Base-by-base conservation (phyloP, 2,113 vertebrate species). In the Rattus norvegicus region DNA sequence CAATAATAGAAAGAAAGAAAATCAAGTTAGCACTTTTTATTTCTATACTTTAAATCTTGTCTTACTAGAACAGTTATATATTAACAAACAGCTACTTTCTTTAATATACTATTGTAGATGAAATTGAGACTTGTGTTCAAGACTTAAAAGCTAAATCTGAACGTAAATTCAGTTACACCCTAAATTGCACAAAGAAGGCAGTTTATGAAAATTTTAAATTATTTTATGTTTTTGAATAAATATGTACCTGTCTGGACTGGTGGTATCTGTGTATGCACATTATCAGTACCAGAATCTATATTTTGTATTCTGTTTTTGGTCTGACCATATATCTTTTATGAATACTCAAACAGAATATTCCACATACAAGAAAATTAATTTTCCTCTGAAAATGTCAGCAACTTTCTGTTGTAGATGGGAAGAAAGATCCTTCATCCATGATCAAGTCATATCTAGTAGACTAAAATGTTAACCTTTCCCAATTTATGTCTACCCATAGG, bases 301-400 rank as follows among this genome's bases (percentile, higher is more conserved):
- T 10, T 95, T 94, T 91, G 94, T 14, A 81, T 97, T 94, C 79
- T 95, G 61, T 98, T 96, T 98, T 98, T 97, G 97, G 97, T 96
- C 47, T 97, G 96, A 97, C 95, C 97, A n/a, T 93, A n/a, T 97
- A 94, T 95, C 94, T 80, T 98, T 98, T 94, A 97, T 96, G 95
- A 98, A 94, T 93, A 96, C 96, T 97, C 59, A 98, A 97, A 97
- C 36, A 96, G 43, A 56, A 97, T 97, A 76, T 98, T 98, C 97
- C 88, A 97, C 85, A 96, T 92, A 81, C 8, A 90, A 90, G 92
- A 95, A 95, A 97, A 97, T 98, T 97, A 98, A 96, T 63, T 97
- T 98, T 69, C 92, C 0, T 19, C 87, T 97, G 97, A 97, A 92
- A 98, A 43, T 49, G 54, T 92, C 77, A 97, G 75, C 67, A 80